Evolutionary conservation across 2,888 invertebrate genomes (phyloP).

Genomic region (Chrysolina haemoptera): DNA sequence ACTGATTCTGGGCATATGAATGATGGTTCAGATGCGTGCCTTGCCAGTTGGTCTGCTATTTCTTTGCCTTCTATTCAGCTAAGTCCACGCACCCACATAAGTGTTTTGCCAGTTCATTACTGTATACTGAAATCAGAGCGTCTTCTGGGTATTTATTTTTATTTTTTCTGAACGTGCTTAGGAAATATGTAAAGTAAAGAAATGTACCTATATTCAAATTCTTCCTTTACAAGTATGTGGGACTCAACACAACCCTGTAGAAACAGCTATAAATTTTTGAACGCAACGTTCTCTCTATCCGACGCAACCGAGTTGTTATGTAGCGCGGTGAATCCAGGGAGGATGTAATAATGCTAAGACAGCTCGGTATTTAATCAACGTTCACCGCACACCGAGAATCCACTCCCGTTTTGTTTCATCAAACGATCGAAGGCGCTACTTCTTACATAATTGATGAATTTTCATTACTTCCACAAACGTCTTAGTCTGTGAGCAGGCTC

Average conservation of each 20-base stretch:
- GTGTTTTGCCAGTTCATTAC: too few species aligned
- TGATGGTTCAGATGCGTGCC: too few species aligned
- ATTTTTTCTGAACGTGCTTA: too few species aligned
- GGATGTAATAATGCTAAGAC: constrained; percentile 19
- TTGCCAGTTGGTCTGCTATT: too few species aligned
- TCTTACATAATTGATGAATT: constrained; percentile 36
- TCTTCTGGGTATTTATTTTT: too few species aligned
- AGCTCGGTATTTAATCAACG: constrained; percentile 31
- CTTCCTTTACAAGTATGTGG: too few species aligned
- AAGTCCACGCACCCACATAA: too few species aligned
- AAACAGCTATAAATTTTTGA: not conserved
- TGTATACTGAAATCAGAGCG: too few species aligned
- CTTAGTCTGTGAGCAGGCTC: not conserved
- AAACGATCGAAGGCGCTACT: constrained; percentile 16
- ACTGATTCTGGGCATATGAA: too few species aligned
- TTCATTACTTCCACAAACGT: constrained; percentile 21
- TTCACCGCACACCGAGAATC: constrained; percentile 31
- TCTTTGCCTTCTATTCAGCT: too few species aligned
- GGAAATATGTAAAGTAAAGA: too few species aligned
- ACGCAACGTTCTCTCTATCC: not conserved
- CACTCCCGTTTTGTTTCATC: constrained; percentile 25
- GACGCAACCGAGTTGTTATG: constrained; percentile 12
- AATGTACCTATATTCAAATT: too few species aligned
- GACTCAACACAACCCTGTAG: not conserved
- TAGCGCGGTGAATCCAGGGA: not conserved